A percentile compares a stretch with the other conserved stretches of the same genome.
Conservation (phyloP, 2,797 vertebrate species). For the Hypotaenidia philippensis region DNA sequence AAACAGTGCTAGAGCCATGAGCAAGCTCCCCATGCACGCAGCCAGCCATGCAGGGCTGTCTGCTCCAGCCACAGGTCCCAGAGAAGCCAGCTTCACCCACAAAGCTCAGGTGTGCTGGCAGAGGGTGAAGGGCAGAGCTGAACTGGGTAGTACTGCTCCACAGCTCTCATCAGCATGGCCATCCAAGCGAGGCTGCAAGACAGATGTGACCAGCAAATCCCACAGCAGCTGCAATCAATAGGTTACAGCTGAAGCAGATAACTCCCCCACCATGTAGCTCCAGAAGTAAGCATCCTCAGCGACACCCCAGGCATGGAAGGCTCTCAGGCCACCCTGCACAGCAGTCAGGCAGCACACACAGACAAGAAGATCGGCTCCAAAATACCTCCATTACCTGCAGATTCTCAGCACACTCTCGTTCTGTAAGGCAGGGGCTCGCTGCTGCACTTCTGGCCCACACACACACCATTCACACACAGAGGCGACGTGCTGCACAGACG, state of each 20-base stretch:
- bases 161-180: fast-evolving
- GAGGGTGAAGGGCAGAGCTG: neutral
- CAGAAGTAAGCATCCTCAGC: neutral
- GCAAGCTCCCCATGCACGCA: fast-evolving
- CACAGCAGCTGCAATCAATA: neutral
- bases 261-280: fast-evolving
- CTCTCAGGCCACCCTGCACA: neutral
- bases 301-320: fast-evolving
- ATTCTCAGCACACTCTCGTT: neutral
- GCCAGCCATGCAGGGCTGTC: neutral
- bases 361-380: neutral
- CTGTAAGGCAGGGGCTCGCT: fast-evolving
- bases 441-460: neutral
- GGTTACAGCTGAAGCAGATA: neutral
- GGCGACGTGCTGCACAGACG: neutral
- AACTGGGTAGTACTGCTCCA: neutral
- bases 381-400: neutral
- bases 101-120: neutral
- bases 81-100: neutral
- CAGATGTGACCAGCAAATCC: fast-evolving
- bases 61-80: fast-evolving
- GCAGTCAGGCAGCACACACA: fast-evolving
- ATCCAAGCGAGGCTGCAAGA: fast-evolving
- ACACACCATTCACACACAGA: fast-evolving
- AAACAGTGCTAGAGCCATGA: fast-evolving